phyloP scores from a whole-genome alignment of 2,797 vertebrate genomes.

The Falco concolor region DNA sequence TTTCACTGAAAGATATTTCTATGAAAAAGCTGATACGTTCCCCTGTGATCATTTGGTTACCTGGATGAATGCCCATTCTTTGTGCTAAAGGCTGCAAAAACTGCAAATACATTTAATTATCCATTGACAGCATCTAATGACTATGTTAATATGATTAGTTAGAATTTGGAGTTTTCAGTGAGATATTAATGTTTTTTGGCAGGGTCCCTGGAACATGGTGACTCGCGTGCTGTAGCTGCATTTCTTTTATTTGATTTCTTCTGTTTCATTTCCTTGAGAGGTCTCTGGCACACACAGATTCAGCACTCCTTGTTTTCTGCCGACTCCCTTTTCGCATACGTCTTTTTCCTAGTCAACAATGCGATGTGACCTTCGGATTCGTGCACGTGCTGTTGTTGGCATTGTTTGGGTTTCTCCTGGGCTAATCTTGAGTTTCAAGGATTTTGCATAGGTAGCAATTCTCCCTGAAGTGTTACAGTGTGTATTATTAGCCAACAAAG shows the following conservation, averaged over 20 bases:
- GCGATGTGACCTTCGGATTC: background rate
- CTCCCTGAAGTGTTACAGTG: background rate
- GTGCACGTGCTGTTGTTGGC: background rate
- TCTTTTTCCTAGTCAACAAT: background rate
- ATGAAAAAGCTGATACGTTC: background rate
- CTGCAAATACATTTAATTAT: constrained; percentile 24
- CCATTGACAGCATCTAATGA: constrained; percentile 16
- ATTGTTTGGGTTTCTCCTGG: background rate
- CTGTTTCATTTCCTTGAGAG: background rate
- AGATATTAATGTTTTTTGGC: constrained; percentile 16
- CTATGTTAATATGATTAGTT: constrained; percentile 22
- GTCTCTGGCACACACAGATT: background rate
- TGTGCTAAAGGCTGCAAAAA: background rate
- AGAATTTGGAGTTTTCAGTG: background rate
- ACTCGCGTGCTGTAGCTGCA: background rate
- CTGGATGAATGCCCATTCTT: constrained; percentile 19
- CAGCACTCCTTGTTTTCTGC: background rate
- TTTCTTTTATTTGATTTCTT: background rate
- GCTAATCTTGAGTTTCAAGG: background rate
- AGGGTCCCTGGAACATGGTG: background rate
- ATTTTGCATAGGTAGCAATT: background rate
- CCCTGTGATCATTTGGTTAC: background rate
- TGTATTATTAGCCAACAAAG: background rate
- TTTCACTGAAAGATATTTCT: background rate
- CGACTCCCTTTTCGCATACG: background rate